These are phyloP conservation scores for Mythimna pallens DNA, from an alignment of 2,888 invertebrate genomes.

Conservation along the genomic window DNA sequence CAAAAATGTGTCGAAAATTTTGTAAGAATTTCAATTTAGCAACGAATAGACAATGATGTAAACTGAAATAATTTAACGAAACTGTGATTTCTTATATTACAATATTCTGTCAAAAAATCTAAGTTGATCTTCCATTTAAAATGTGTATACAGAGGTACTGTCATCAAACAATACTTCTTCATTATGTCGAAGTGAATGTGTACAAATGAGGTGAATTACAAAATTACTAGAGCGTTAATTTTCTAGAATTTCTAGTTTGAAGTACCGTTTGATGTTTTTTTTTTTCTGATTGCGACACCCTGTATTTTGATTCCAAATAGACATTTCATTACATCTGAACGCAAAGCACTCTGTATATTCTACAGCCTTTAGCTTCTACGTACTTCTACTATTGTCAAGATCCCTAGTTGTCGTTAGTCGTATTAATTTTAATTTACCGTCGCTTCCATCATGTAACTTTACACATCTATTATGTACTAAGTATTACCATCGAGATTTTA, in stretches of 20 bases:
- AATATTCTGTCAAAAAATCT: constrained; percentile 59
- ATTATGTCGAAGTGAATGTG: constrained; percentile 46
- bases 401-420: constrained; percentile 81
- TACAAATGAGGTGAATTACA: constrained; percentile 54
- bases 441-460: constrained; percentile 58
- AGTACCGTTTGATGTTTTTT: constrained; percentile 80
- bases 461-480: constrained; percentile 46
- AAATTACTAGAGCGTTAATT: constrained; percentile 42
- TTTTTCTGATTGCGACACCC: constrained; percentile 76
- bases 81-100: constrained; percentile 40
- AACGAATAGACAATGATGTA: constrained; percentile 39
- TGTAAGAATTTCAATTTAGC: constrained; percentile 54
- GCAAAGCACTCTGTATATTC: constrained; percentile 84
- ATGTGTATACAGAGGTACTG: constrained; percentile 65
- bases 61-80: constrained; percentile 38
- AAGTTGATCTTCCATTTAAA: constrained; percentile 62
- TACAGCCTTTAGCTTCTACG: constrained; percentile 86
- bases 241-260: constrained; percentile 61
- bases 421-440: constrained; percentile 68
- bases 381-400: constrained; percentile 89
- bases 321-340: constrained; percentile 70
- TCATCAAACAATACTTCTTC: constrained; percentile 71
- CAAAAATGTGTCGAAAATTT: constrained; percentile 53
- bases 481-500: constrained; percentile 62
- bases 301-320: constrained; percentile 80